Conservation (phyloP, 2,888 invertebrate species). For the Onthophagus sagittarius region DNA sequence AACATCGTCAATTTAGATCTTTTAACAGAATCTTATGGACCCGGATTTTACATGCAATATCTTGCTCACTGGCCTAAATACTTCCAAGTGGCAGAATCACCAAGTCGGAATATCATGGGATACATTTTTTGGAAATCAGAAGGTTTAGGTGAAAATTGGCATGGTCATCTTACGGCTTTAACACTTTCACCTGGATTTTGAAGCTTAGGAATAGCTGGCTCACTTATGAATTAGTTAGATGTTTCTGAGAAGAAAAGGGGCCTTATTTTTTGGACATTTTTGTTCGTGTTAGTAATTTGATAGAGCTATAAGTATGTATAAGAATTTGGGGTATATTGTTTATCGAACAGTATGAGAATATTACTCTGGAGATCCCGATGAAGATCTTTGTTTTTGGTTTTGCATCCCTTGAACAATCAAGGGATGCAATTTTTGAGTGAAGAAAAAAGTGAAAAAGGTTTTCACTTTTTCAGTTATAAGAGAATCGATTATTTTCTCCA, state of each 20-base stretch:
- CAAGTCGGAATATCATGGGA: slow-evolving; percentile 96
- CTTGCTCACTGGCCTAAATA: slow-evolving; percentile 98
- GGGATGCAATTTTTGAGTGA: no score
- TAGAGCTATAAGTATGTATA: slow-evolving; percentile 98
- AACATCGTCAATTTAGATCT: slow-evolving; percentile 96
- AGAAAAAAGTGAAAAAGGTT: no score
- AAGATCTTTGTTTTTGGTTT: slow-evolving; percentile 96
- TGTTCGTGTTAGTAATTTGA: slow-evolving; percentile 95
- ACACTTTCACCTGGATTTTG: slow-evolving; percentile 95
- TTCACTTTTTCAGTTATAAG: no score
- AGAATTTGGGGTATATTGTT: slow-evolving; percentile 91
- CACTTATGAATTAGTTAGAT: slow-evolving; percentile 91
- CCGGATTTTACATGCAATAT: slow-evolving; percentile 96
- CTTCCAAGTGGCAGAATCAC: slow-evolving; percentile 95
- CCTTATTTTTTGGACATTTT: slow-evolving; percentile 98
- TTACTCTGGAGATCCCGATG: slow-evolving; percentile 96
- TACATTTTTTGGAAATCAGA: slow-evolving; percentile 99
- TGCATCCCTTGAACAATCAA: no score
- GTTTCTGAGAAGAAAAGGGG: slow-evolving; percentile 94
- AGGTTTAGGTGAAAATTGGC: slow-evolving; percentile 94
- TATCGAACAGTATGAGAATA: slow-evolving; percentile 96
- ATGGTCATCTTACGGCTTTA: slow-evolving; percentile 97
- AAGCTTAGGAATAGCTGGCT: slow-evolving; percentile 86
- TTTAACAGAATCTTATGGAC: slow-evolving; percentile 92
- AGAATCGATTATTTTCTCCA: no score